Conservation (phyloP, 2,888 invertebrate species). For the Orthosia cruda region DNA sequence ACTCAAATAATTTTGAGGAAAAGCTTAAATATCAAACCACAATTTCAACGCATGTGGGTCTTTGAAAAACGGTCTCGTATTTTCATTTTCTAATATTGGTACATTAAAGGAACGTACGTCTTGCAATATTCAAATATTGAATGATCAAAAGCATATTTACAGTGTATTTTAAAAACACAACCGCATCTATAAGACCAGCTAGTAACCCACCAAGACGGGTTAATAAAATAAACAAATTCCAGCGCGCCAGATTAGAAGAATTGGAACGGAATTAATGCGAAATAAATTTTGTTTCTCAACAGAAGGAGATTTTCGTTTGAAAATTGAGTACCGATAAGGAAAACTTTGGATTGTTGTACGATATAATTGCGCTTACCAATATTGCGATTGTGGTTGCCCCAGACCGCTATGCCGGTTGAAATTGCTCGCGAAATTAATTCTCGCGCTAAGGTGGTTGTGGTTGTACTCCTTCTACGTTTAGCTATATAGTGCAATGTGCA, state of each 20-base stretch:
- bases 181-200: not conserved
- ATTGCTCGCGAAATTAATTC: conserved; percentile 66
- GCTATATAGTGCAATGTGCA: not conserved
- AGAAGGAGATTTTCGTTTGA: conserved; percentile 38
- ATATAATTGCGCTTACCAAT: conserved; percentile 45
- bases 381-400: conserved; percentile 50
- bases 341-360: conserved; percentile 25
- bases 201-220: conserved; percentile 32
- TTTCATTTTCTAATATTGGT: conserved; percentile 4
- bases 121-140: conserved; percentile 13
- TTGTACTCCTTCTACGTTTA: conserved; percentile 18
- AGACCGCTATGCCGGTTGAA: conserved; percentile 40
- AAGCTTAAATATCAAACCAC: conserved; percentile 47
- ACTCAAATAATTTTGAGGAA: conserved; percentile 49
- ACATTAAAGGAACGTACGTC: not conserved
- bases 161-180: conserved; percentile 3
- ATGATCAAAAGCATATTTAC: not conserved
- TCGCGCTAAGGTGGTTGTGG: conserved; percentile 36
- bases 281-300: conserved; percentile 61
- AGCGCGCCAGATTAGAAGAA: conserved; percentile 53
- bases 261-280: conserved; percentile 56
- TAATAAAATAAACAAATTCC: conserved; percentile 50
- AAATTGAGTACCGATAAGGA: conserved; percentile 44
- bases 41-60: conserved; percentile 28
- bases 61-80: conserved; percentile 8